phyloP scores from a whole-genome alignment of 2,888 invertebrate species.

The Cerastoderma edule region DNA sequence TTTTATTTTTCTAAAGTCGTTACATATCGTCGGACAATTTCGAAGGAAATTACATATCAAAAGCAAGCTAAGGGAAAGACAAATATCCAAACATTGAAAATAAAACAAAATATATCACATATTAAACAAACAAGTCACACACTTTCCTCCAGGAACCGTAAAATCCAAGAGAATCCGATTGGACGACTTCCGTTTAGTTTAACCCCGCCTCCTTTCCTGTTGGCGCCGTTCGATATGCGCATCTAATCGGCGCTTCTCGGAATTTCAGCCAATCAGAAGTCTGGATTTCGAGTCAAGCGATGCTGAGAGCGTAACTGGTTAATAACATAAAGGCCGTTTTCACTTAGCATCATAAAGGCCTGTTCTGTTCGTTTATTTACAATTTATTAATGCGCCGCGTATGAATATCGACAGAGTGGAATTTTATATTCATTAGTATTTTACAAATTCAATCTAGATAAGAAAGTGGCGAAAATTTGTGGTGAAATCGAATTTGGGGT shows the following conservation, averaged over 20 bases:
- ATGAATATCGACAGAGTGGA: conserved; percentile 43
- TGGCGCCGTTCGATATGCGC: not conserved
- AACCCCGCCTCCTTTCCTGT: conserved; percentile 1
- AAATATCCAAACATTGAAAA: conserved; percentile 21
- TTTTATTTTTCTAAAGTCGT: too few species aligned
- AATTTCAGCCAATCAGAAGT: conserved; percentile 21
- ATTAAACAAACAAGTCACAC: conserved; percentile 14
- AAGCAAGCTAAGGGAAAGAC: too few species aligned
- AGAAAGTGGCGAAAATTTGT: conserved; percentile 41
- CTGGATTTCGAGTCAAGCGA: conserved; percentile 23
- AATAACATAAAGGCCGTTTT: conserved; percentile 32
- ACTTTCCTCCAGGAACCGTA: conserved; percentile 7
- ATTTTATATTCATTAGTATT: conserved; percentile 56
- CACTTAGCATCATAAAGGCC: conserved; percentile 30
- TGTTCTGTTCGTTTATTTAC: conserved; percentile 52
- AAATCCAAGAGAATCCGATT: conserved; percentile 4
- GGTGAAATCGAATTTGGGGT: conserved; percentile 51
- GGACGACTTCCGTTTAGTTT: not conserved
- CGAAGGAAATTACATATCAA: too few species aligned
- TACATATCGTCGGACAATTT: too few species aligned
- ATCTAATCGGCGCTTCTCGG: conserved; percentile 6
- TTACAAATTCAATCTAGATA: conserved; percentile 51
- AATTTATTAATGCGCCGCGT: conserved; percentile 52
- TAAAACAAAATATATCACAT: conserved; percentile 19
- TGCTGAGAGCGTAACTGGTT: conserved; percentile 42